A percentile compares a stretch with the other conserved stretches of the same genome.
Conservation (phyloP, 2,888 invertebrate genomes). For the Cheilosia pagana region DNA sequence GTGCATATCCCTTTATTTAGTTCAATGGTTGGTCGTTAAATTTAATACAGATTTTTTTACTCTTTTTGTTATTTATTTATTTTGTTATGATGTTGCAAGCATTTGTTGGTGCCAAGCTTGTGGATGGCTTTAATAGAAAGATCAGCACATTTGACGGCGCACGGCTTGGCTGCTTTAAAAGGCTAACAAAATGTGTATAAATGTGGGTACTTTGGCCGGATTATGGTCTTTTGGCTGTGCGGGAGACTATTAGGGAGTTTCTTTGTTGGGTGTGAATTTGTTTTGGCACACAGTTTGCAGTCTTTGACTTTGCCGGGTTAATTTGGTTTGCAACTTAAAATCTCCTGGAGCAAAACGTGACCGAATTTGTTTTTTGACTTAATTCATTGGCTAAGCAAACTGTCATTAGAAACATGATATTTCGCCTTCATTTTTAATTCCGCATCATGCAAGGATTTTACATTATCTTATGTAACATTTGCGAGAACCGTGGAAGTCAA, state of each 20-base stretch:
- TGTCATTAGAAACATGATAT: too few species aligned
- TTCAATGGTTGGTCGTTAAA: slow-evolving; percentile 75
- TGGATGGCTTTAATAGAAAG: slow-evolving; percentile 53
- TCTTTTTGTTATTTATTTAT: slow-evolving; percentile 52
- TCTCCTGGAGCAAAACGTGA: too few species aligned
- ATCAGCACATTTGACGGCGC: slow-evolving; percentile 13
- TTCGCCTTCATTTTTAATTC: too few species aligned
- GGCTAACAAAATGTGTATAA: background rate
- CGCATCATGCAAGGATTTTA: too few species aligned
- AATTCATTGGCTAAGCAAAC: too few species aligned
- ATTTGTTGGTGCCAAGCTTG: slow-evolving; percentile 22
- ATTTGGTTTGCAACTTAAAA: background rate
- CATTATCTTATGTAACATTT: too few species aligned
- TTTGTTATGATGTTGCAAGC: slow-evolving; percentile 69
- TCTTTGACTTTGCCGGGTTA: background rate
- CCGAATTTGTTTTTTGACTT: too few species aligned
- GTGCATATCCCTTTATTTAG: slow-evolving; percentile 75
- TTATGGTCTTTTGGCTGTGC: slow-evolving; percentile 21
- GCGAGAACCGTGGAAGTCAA: too few species aligned
- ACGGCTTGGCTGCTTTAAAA: slow-evolving; percentile 32
- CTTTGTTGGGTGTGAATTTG: slow-evolving; percentile 24
- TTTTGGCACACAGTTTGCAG: background rate
- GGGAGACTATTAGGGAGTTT: slow-evolving; percentile 11
- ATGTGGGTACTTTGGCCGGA: slow-evolving; percentile 8
- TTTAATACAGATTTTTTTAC: slow-evolving; percentile 68